Evolutionary conservation across 2,888 invertebrate genomes (phyloP), one percentile per base, ranked within the genome.

Genomic region (Cryptus viduatorius): DNA sequence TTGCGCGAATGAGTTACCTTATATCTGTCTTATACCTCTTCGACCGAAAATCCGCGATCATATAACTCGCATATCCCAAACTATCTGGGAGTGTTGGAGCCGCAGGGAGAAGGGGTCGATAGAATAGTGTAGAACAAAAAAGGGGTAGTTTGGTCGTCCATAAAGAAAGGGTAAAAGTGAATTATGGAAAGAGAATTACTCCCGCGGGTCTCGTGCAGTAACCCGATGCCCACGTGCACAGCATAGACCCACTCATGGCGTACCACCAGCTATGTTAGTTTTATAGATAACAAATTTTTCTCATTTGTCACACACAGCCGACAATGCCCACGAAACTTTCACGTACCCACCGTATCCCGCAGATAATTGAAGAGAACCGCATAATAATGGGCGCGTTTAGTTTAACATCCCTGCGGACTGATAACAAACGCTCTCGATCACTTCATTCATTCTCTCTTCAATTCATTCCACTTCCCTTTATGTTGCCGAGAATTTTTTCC

Each of bases 101-200:
- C 31, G 29, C 59, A 37, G 37, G n/a, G 31, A 14, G 1, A 53
- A 16, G 53, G n/a, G 1, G 10, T 31, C 61, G 61, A 31, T 31
- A 3, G 61, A 61, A 29, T 29, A 29, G 12, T 1, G 7, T 14
- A 44, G 68, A 61, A 84, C 76, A 84, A 84, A 78, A 31, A 48
- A 48, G 37, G 19, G 69, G 44, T 76, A 24, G 14, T 14, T 37
- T 31, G 73, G 48, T 31, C 44, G 61, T 44, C 31, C 59, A 31
- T 44, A 56, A 4, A 65, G 73, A 83, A 77, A 71, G 71, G 56
- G 59, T 67, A 83, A 80, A 83, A 86, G 86, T 88, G 89, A 90
- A 90, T 89, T 90, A 90, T 90, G 83, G 86, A 67, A 85, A 86
- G 88, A 88, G 87, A 90, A 91, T 91, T 87, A 88, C 89, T 87